Evolutionary conservation across 2,797 vertebrate genomes (phyloP), one percentile per base, ranked within the genome.

Genomic region (Karalla daura): DNA sequence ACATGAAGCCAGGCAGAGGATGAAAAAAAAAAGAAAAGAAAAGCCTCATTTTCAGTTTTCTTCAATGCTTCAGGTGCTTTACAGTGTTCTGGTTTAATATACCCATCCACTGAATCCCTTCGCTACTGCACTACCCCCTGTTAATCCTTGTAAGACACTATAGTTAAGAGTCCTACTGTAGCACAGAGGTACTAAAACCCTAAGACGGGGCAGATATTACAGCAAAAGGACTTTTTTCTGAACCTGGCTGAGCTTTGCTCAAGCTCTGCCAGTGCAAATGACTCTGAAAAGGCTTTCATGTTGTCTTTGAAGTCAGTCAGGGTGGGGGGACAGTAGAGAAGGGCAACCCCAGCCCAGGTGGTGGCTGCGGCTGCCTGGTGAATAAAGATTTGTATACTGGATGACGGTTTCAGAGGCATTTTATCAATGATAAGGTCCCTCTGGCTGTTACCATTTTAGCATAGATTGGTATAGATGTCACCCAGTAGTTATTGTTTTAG

Each of bases 251-350:
- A 24, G n/a, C 51, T 66, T 27, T 39, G 27, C 37, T 36, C 18
- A 0, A 50, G 41, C 65, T 37, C 39, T 15, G 36, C 7, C 18
- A 44, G 8, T 30, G 35, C 39, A 51, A 40, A 63, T 52, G 51
- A 59, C 63, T 56, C 28, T n/a, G n/a, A 3, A 59, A 52, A 68
- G 35, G 53, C 80, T 86, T 81, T 89, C 63, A 85, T 90, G 76
- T 75, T 27, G 61, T 66, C 82, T 89, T 90, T 91, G 84, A 91
- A 80, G 75, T 75, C 17, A 52, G 70, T 46, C 8, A 0, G 37
- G 70, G 32, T 17, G 30, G 43, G 60, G 45, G 46, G 70, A 35
- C 70, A 4, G 52, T 41, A 73, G 40, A 40, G 66, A 67, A 46
- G 50, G 63, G 28, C 49, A 2, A 23, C 35, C 41, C 36, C 47